These are phyloP conservation scores for Acrocyrtus sp. DNA, from an alignment of 2,888 invertebrate genomes.

Conservation along the genomic window DNA sequence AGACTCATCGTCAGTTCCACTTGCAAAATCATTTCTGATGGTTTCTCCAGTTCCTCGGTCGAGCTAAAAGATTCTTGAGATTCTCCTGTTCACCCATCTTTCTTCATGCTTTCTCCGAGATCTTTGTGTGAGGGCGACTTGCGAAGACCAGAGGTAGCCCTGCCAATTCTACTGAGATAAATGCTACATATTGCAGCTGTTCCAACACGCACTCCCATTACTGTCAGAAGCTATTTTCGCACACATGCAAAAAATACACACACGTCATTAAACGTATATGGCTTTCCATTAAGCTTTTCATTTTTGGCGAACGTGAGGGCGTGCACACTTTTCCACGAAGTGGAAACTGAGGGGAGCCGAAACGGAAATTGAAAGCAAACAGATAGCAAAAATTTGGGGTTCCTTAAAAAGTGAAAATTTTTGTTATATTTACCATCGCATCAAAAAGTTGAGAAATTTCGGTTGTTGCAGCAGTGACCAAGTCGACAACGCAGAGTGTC, in stretches of 20 bases:
- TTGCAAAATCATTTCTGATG: too few species aligned
- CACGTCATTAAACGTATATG: too few species aligned
- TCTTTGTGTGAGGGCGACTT: conserved; percentile 50
- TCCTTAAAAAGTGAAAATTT: too few species aligned
- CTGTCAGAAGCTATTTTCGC: conserved; percentile 49
- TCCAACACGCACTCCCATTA: conserved; percentile 54
- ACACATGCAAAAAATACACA: conserved; percentile 1
- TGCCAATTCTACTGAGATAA: conserved; percentile 58
- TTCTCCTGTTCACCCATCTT: conserved; percentile 46
- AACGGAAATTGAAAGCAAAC: too few species aligned
- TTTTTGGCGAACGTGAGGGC: background rate
- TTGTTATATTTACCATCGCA: conserved; percentile 57
- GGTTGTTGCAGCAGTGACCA: conserved; percentile 48
- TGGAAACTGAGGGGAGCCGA: too few species aligned
- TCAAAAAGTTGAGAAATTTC: conserved; percentile 54
- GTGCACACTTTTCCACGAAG: too few species aligned
- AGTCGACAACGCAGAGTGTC: conserved; percentile 52
- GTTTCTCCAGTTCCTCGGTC: too few species aligned
- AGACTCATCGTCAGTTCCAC: too few species aligned
- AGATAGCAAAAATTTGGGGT: too few species aligned
- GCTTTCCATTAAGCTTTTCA: conserved; percentile 3
- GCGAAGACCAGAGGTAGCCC: conserved; percentile 57
- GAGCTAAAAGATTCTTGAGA: too few species aligned
- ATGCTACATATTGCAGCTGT: conserved; percentile 53
- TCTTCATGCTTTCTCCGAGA: conserved; percentile 39